These are phyloP conservation scores for Dicentrarchus labrax DNA, from an alignment of 2,113 vertebrate genomes.

Conservation along the genomic window DNA sequence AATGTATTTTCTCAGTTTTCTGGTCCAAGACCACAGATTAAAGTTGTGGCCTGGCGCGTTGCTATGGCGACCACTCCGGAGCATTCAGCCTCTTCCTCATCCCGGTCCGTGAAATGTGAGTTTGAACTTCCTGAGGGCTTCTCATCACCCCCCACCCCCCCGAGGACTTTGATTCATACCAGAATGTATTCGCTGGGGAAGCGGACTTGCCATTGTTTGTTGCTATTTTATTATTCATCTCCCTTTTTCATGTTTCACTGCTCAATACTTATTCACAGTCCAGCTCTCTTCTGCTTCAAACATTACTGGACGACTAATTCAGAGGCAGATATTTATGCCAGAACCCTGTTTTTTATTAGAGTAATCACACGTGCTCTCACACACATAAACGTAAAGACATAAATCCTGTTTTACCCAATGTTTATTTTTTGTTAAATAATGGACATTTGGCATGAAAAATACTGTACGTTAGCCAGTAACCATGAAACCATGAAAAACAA, in stretches of 20 bases:
- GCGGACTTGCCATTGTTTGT: constrained; percentile 24
- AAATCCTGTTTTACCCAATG: background rate
- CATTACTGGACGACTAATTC: background rate
- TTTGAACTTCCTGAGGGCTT: constrained; percentile 53
- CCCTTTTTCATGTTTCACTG: constrained; percentile 13
- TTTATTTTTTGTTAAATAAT: constrained; percentile 63
- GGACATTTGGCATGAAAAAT: constrained; percentile 51
- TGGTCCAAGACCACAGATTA: constrained; percentile 39
- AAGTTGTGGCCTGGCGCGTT: constrained; percentile 34
- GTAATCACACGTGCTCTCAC: background rate
- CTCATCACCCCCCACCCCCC: background rate
- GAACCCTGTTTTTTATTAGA: background rate
- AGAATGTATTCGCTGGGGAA: constrained; percentile 22
- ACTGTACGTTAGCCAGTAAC: constrained; percentile 24
- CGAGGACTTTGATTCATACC: constrained; percentile 42
- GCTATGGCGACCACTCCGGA: constrained; percentile 42
- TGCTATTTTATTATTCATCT: constrained; percentile 44
- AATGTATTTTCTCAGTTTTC: constrained; percentile 17
- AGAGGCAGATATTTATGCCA: background rate
- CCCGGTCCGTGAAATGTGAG: constrained; percentile 38
- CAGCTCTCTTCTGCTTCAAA: constrained; percentile 13
- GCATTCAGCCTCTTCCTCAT: constrained; percentile 38
- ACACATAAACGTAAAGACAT: background rate
- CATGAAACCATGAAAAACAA: constrained; percentile 32
- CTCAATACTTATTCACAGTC: constrained; percentile 21